Percentiles rank a stretch among this genome's conserved stretches.
These are phyloP conservation scores for Baronia brevicornis DNA, from an alignment of 2,888 invertebrate species.

Conservation along the genomic window DNA sequence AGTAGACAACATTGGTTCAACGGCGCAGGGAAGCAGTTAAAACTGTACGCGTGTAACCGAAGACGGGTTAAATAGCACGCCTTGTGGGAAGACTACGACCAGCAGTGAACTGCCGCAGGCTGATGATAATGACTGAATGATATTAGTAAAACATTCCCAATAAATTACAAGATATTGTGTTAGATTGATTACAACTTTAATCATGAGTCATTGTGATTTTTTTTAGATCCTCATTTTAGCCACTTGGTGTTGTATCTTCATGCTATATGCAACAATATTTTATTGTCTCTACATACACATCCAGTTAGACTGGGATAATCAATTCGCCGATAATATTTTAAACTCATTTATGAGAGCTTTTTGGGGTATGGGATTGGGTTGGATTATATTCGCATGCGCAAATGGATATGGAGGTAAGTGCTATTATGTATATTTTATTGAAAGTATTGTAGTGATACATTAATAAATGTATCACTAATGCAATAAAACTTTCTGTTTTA, in stretches of 20 bases:
- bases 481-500: too few species aligned
- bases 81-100: too few species aligned
- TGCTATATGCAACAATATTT: neutral
- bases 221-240: slow-evolving; percentile 5
- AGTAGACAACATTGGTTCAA: too few species aligned
- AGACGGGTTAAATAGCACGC: too few species aligned
- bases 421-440: neutral
- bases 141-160: too few species aligned
- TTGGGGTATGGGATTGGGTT: slow-evolving; percentile 60
- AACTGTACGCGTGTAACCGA: too few species aligned
- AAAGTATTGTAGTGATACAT: neutral
- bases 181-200: too few species aligned
- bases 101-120: too few species aligned
- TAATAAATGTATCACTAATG: too few species aligned
- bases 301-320: slow-evolving; percentile 33
- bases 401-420: slow-evolving; percentile 59
- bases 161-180: neutral
- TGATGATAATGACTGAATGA: too few species aligned
- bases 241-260: slow-evolving; percentile 4
- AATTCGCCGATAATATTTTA: slow-evolving; percentile 34
- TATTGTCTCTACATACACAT: slow-evolving; percentile 7
- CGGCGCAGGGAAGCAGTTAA: too few species aligned
- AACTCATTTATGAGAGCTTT: slow-evolving; percentile 49
- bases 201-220: neutral
- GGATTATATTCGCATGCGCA: slow-evolving; percentile 62